phyloP scores from a whole-genome alignment of 2,797 vertebrate species.

The Sebastes melanostomus region DNA sequence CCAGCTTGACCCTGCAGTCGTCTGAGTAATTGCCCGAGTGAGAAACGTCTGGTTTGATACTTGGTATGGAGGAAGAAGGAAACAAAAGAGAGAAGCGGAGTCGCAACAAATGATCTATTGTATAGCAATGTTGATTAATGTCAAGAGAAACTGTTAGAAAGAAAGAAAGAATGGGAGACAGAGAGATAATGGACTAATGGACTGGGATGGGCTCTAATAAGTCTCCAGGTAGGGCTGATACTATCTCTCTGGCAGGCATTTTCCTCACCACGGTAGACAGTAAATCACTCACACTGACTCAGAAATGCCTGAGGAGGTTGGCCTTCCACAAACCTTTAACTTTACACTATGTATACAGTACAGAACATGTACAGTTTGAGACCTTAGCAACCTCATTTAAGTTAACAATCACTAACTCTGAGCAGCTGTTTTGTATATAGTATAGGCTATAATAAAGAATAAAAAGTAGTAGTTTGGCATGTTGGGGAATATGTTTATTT shows the following conservation, averaged over 20 bases:
- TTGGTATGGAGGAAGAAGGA: constrained; percentile 1
- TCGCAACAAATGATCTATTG: constrained; percentile 10
- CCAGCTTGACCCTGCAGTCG: constrained; percentile 37
- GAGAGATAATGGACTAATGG: constrained; percentile 52
- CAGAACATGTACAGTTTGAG: not conserved
- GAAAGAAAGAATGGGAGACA: constrained; percentile 13
- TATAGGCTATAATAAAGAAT: not conserved
- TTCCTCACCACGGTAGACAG: constrained; percentile 28
- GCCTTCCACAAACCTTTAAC: constrained; percentile 11
- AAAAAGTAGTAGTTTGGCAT: not conserved
- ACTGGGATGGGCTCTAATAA: constrained; percentile 40
- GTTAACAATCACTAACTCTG: not conserved
- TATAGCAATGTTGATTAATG: constrained; percentile 24
- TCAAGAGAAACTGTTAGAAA: not conserved
- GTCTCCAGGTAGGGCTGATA: constrained; percentile 58
- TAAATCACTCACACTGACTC: constrained; percentile 45
- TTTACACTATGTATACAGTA: not conserved
- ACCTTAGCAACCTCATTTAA: not conserved
- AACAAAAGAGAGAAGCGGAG: constrained; percentile 1
- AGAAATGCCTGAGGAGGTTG: constrained; percentile 16
- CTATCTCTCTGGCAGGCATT: constrained; percentile 46
- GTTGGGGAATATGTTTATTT: not conserved
- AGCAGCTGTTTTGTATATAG: not conserved
- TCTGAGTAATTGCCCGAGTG: constrained; percentile 20
- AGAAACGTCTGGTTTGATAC: constrained; percentile 38